These are phyloP conservation scores for Palloptera scutellata DNA, from an alignment of 2,888 invertebrate species.

Conservation along the genomic window DNA sequence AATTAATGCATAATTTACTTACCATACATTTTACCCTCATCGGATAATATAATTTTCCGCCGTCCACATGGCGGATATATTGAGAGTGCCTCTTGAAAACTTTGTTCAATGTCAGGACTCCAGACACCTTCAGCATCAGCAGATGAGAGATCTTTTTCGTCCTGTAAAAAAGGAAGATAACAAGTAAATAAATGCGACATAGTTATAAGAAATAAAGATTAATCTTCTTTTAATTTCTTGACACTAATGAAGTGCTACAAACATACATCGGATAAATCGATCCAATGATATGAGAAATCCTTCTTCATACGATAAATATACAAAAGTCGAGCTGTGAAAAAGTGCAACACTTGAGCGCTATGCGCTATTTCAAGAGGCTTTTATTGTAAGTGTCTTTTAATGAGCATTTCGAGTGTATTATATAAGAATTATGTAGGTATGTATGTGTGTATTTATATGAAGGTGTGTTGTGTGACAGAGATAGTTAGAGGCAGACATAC, in stretches of 20 bases:
- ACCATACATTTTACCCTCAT: constrained; percentile 99
- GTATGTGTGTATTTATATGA: not conserved
- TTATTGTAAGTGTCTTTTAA: constrained; percentile 39
- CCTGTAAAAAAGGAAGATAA: constrained; percentile 63
- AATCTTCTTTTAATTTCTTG: constrained; percentile 14
- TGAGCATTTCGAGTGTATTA: constrained; percentile 35
- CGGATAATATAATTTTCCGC: constrained; percentile 98
- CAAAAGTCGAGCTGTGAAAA: constrained; percentile 5
- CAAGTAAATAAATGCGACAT: not conserved
- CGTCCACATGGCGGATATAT: constrained; percentile 99
- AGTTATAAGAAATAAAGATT: not conserved
- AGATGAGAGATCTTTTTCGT: constrained; percentile 90
- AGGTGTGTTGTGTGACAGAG: not conserved
- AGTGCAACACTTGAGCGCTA: constrained; percentile 41
- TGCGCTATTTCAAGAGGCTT: constrained; percentile 43
- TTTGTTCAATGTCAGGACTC: constrained; percentile 99
- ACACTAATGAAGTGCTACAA: constrained; percentile 36
- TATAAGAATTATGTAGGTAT: not conserved
- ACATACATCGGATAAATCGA: constrained; percentile 1
- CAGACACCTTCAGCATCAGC: constrained; percentile 99
- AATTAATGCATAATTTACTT: constrained; percentile 67
- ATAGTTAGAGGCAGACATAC: constrained; percentile 1
- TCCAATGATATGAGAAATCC: too few species aligned
- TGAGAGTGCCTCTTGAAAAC: constrained; percentile 99
- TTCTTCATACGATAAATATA: too few species aligned